These are phyloP conservation scores for Cheiracanthium punctorium DNA, from an alignment of 2,888 invertebrate genomes.

Conservation along the genomic window DNA sequence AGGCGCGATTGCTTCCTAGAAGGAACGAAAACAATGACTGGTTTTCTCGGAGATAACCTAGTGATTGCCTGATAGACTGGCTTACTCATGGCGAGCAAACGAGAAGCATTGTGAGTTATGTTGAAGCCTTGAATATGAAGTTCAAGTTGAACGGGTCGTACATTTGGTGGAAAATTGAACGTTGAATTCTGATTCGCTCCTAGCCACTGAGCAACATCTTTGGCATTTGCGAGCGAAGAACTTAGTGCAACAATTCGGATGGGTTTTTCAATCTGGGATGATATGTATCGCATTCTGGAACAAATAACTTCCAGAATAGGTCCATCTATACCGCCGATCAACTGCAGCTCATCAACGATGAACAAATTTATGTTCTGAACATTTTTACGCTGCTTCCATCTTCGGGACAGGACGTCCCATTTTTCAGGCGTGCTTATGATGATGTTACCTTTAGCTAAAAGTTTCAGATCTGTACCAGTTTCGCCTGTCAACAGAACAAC, in stretches of 20 bases:
- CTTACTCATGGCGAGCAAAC: conserved; percentile 97
- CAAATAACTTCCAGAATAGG: conserved; percentile 95
- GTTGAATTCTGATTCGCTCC: conserved; percentile 94
- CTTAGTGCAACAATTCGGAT: conserved; percentile 96
- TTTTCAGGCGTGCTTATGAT: conserved; percentile 97
- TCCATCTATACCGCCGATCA: conserved; percentile 79
- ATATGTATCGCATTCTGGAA: conserved; percentile 93
- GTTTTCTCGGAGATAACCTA: conserved; percentile 88
- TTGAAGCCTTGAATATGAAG: conserved; percentile 97
- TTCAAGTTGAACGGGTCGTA: conserved; percentile 94
- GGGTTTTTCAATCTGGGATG: conserved; percentile 89
- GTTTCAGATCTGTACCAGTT: conserved; percentile 96
- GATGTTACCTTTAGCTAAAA: conserved; percentile 85
- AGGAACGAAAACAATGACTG: conserved; percentile 93
- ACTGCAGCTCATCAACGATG: conserved; percentile 96
- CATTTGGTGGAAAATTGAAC: conserved; percentile 99
- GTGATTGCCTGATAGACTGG: conserved; percentile 95
- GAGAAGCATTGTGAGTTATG: conserved; percentile 96
- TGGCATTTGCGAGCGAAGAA: conserved; percentile 94
- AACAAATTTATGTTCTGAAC: conserved; percentile 97
- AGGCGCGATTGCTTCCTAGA: conserved; percentile 92
- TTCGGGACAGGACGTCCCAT: conserved; percentile 97
- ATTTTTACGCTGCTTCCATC: conserved; percentile 99
- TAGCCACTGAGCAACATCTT: conserved; percentile 96
- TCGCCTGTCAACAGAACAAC: conserved; percentile 95